Evolutionary conservation across 2,113 vertebrate species (phyloP).

Genomic region (Saguinus midas): DNA sequence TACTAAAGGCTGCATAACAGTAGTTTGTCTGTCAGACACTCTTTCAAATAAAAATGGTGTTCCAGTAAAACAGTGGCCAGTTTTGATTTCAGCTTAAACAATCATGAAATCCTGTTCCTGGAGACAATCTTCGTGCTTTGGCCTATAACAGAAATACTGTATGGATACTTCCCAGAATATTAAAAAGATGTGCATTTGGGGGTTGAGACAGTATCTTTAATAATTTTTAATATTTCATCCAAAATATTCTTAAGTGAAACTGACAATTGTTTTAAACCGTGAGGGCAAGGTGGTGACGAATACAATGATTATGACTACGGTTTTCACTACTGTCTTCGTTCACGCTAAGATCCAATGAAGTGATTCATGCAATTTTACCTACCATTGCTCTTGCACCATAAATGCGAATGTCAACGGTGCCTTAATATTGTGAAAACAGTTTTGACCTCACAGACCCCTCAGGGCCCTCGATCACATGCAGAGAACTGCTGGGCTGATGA

Average conservation of each 20-base stretch:
- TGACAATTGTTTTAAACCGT: not conserved
- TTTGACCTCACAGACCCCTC: not conserved
- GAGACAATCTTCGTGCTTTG: not conserved
- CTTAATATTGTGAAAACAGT: not conserved
- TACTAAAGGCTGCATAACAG: not conserved
- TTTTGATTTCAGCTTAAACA: not conserved
- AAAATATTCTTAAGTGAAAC: not conserved
- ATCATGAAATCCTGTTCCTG: not conserved
- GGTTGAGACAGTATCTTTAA: not conserved
- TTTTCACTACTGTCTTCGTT: no score
- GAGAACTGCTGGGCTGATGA: not conserved
- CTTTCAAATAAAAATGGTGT: not conserved
- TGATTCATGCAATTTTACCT: not conserved
- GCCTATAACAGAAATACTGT: not conserved
- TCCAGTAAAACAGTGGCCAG: not conserved
- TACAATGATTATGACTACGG: accelerated
- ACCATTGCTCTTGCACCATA: not conserved
- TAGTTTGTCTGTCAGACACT: slow-evolving; percentile 53
- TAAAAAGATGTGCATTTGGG: not conserved
- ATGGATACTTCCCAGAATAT: not conserved
- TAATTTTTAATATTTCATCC: not conserved
- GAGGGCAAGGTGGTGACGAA: not conserved
- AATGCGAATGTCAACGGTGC: not conserved
- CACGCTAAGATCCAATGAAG: not conserved
- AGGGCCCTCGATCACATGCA: no score